Evolutionary conservation across 1,140 invertebrate species (phyloP).

Genomic region (Ruditapes philippinarum): DNA sequence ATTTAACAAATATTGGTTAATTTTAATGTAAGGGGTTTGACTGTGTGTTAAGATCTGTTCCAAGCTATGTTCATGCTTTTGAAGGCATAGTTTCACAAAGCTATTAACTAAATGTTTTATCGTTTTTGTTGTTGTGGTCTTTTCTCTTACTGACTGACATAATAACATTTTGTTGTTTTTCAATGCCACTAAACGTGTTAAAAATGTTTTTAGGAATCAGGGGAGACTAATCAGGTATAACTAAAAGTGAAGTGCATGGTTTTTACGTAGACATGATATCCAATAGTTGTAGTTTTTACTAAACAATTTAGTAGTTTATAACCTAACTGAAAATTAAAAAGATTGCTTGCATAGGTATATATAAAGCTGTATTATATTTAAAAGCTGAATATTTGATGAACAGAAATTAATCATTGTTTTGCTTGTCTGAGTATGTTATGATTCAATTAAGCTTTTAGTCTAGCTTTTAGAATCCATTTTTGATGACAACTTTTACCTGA

Average conservation of each 20-base stretch:
- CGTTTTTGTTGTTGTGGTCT: too few relatives aligned
- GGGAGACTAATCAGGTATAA: slow-evolving; percentile 34
- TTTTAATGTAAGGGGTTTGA: neutral
- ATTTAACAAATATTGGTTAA: neutral
- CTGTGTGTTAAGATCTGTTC: neutral
- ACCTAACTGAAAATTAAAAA: neutral
- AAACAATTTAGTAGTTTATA: neutral
- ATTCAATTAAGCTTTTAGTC: too few relatives aligned
- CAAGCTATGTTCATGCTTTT: neutral
- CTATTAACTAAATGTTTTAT: too few relatives aligned
- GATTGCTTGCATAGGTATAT: neutral
- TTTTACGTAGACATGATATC: neutral
- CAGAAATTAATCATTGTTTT: too few relatives aligned
- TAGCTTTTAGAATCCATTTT: too few relatives aligned
- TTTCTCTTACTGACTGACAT: too few relatives aligned
- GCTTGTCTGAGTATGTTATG: too few relatives aligned
- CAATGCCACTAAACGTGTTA: neutral
- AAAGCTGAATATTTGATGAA: too few relatives aligned
- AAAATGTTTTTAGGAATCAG: slow-evolving; percentile 7
- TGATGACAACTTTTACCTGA: too few relatives aligned
- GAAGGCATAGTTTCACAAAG: too few relatives aligned
- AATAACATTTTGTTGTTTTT: neutral
- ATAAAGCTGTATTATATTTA: too few relatives aligned
- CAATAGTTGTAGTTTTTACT: neutral
- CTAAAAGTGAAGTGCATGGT: neutral